Conservation (phyloP, 2,888 invertebrate genomes). For the Drosophila falleni region DNA sequence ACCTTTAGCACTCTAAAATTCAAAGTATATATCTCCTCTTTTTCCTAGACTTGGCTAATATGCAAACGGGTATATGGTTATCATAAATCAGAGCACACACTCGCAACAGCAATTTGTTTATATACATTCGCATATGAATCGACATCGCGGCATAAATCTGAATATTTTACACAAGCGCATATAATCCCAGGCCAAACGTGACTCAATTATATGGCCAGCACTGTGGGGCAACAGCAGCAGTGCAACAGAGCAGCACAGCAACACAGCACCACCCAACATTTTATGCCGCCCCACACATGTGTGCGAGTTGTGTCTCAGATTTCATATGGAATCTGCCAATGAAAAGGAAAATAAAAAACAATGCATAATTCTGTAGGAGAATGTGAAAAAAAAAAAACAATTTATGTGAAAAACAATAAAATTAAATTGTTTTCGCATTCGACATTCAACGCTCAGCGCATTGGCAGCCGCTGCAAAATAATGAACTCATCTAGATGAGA, state of each 20-base stretch:
- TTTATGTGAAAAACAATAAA: constrained; percentile 84
- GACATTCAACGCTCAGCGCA: constrained; percentile 50
- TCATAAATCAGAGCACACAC: constrained; percentile 66
- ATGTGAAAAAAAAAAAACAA: constrained; percentile 37
- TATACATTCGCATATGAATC: constrained; percentile 21
- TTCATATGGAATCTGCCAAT: constrained; percentile 46
- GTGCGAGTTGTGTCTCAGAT: constrained; percentile 48
- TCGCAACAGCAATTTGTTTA: constrained; percentile 48
- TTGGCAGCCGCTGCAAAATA: constrained; percentile 68
- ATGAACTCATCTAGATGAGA: constrained; percentile 82
- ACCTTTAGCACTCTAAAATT: background rate
- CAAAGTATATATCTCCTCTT: too few species aligned
- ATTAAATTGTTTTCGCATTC: constrained; percentile 84
- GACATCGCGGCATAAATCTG: constrained; percentile 74
- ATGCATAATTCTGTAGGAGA: constrained; percentile 67
- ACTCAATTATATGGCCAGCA: constrained; percentile 76
- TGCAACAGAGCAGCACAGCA: constrained; percentile 7
- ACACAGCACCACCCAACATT: constrained; percentile 27
- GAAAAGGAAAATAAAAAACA: constrained; percentile 43
- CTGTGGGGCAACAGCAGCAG: constrained; percentile 6
- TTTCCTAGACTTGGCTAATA: constrained; percentile 26
- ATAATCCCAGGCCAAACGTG: constrained; percentile 75
- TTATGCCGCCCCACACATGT: constrained; percentile 32
- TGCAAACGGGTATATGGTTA: constrained; percentile 45
- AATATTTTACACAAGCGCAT: constrained; percentile 62